Evolutionary conservation across 2,888 invertebrate species (phyloP).

Genomic region (Pyrgus malvae): DNA sequence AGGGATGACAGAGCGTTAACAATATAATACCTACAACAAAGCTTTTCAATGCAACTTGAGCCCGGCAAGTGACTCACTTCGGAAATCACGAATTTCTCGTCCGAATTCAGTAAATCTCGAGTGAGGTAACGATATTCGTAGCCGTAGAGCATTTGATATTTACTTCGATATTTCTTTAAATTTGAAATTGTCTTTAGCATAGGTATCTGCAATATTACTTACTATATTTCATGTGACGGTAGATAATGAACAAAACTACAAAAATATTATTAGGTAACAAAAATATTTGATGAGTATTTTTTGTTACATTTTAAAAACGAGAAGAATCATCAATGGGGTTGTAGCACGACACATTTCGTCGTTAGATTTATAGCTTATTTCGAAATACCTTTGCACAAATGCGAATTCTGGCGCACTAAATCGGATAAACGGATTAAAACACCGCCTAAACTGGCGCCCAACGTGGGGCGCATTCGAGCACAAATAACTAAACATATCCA

Average conservation of each 20-base stretch:
- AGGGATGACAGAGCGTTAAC: no score
- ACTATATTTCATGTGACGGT: no score
- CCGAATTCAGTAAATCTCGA: slow-evolving; percentile 10
- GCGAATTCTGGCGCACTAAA: not conserved
- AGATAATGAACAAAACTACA: no score
- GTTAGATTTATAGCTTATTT: not conserved
- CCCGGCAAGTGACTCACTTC: not conserved
- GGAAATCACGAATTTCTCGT: slow-evolving; percentile 11
- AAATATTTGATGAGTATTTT: no score
- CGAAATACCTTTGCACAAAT: not conserved
- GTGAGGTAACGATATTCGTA: no score
- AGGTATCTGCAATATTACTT: no score
- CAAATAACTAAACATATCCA: slow-evolving; percentile 12
- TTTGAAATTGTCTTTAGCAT: no score
- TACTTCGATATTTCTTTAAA: no score
- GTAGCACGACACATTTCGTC: not conserved
- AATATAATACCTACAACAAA: no score
- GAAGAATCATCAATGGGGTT: not conserved
- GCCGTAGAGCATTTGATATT: no score
- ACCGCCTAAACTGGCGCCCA: slow-evolving; percentile 16
- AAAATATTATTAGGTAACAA: no score
- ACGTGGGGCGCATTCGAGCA: slow-evolving; percentile 9
- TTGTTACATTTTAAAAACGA: no score
- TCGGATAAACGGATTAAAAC: slow-evolving; percentile 13
- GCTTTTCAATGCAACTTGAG: not conserved